These are phyloP conservation scores for Hydropsyche tenuis DNA, from an alignment of 1,140 invertebrate species.

Conservation along the genomic window DNA sequence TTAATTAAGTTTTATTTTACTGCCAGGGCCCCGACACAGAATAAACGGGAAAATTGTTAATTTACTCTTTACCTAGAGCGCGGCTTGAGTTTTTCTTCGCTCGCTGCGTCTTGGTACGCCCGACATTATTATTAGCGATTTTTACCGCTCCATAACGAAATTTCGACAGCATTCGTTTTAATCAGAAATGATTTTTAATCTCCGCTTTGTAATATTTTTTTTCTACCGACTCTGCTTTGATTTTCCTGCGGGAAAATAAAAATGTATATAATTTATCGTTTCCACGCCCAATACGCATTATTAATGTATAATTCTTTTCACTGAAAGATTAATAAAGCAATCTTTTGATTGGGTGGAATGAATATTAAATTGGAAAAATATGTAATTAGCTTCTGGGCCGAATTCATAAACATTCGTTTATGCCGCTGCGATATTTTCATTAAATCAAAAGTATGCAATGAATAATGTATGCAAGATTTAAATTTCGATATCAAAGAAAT, in stretches of 20 bases:
- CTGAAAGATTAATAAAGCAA: too few species aligned
- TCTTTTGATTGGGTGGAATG: too few species aligned
- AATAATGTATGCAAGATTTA: too few species aligned
- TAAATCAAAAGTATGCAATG: too few species aligned
- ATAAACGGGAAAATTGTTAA: constrained; percentile 46
- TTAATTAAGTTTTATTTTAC: constrained; percentile 50
- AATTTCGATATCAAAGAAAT: too few species aligned
- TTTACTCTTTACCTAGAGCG: constrained; percentile 39
- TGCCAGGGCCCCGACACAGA: constrained; percentile 35
- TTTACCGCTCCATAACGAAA: constrained; percentile 12
- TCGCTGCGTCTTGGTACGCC: neutral
- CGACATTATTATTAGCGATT: constrained; percentile 9
- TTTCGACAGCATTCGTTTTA: constrained; percentile 16
- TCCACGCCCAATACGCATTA: too few species aligned
- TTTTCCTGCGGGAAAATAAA: neutral
- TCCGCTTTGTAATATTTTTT: constrained; percentile 10
- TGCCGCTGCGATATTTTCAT: too few species aligned
- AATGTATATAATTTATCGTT: neutral
- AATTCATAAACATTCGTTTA: too few species aligned
- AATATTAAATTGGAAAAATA: too few species aligned
- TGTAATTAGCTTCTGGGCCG: too few species aligned
- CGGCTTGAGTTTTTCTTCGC: constrained; percentile 4
- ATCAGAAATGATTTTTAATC: constrained; percentile 1
- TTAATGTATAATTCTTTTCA: too few species aligned
- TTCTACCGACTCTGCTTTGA: neutral